phyloP scores from a whole-genome alignment of 2,797 vertebrate genomes.

The Apogon hyalosoma region DNA sequence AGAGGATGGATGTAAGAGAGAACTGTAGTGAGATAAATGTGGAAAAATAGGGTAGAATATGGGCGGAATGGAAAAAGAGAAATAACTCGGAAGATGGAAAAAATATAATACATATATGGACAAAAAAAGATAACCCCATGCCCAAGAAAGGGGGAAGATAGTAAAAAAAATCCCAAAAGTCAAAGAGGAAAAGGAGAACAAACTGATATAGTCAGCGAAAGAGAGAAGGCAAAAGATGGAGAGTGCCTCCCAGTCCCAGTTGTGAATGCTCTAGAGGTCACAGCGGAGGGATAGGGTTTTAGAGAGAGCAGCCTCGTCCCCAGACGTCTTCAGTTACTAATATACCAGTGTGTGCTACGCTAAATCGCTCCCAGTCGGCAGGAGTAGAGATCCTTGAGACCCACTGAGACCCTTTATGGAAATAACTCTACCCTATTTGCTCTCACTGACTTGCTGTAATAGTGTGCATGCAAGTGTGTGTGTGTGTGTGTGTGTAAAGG shows the following conservation, averaged over 20 bases:
- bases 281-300: conserved; percentile 71
- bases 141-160: conserved; percentile 35
- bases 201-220: conserved; percentile 63
- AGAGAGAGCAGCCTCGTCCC: conserved; percentile 74
- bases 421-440: conserved; percentile 86
- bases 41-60: conserved; percentile 66
- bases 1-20: conserved; percentile 69
- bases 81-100: conserved; percentile 4
- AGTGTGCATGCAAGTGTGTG: conserved; percentile 34
- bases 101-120: conserved; percentile 23
- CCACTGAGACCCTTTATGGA: conserved; percentile 85
- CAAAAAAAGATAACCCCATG: conserved; percentile 47
- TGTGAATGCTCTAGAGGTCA: conserved; percentile 80
- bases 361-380: conserved; percentile 83
- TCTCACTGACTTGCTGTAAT: conserved; percentile 73
- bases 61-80: conserved; percentile 55
- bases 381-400: conserved; percentile 78
- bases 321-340: conserved; percentile 84
- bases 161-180: conserved; percentile 41
- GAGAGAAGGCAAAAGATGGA: conserved; percentile 62
- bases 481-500: conserved; percentile 10
- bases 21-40: conserved; percentile 62
- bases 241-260: conserved; percentile 65
- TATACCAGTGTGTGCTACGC: conserved; percentile 77
- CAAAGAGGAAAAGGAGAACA: conserved; percentile 58